Evolutionary conservation across 2,888 invertebrate genomes (phyloP).

Genomic region (Thereva nobilitata): DNA sequence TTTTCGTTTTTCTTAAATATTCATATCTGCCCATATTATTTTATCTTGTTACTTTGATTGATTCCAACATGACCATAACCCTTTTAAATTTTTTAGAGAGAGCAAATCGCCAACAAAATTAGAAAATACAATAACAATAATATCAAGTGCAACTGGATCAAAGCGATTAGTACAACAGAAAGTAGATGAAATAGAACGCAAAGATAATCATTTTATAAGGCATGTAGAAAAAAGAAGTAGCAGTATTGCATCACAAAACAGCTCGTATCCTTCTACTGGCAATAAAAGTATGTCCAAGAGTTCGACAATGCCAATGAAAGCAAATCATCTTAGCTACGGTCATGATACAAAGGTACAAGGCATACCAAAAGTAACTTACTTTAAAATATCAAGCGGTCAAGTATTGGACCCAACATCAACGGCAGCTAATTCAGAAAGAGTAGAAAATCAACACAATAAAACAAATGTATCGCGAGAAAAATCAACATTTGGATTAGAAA

Average conservation of each 20-base stretch:
- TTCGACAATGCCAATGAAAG: not conserved
- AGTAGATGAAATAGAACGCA: slow-evolving; percentile 7
- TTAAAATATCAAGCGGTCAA: slow-evolving; percentile 32
- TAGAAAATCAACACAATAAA: slow-evolving; percentile 14
- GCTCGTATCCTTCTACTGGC: not conserved
- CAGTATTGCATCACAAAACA: slow-evolving; percentile 5
- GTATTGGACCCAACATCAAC: not conserved
- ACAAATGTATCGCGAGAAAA: not conserved
- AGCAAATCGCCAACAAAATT: slow-evolving; percentile 45
- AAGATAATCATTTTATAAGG: slow-evolving; percentile 19
- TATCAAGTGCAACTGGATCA: not conserved
- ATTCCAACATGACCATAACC: not conserved
- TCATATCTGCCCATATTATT: not conserved
- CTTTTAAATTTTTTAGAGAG: slow-evolving; percentile 46
- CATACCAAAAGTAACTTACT: slow-evolving; percentile 38
- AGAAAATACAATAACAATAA: slow-evolving; percentile 35
- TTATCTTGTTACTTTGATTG: not conserved
- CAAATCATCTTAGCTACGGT: not conserved
- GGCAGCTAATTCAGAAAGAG: slow-evolving; percentile 25
- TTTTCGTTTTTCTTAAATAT: not conserved
- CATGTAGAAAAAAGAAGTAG: slow-evolving; percentile 17
- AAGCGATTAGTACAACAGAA: slow-evolving; percentile 21
- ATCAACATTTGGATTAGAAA: slow-evolving; percentile 39
- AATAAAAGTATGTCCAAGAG: not conserved
- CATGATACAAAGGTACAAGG: slow-evolving; percentile 24